Evolutionary conservation across 2,797 vertebrate genomes (phyloP).

Genomic region (Parambassis ranga): DNA sequence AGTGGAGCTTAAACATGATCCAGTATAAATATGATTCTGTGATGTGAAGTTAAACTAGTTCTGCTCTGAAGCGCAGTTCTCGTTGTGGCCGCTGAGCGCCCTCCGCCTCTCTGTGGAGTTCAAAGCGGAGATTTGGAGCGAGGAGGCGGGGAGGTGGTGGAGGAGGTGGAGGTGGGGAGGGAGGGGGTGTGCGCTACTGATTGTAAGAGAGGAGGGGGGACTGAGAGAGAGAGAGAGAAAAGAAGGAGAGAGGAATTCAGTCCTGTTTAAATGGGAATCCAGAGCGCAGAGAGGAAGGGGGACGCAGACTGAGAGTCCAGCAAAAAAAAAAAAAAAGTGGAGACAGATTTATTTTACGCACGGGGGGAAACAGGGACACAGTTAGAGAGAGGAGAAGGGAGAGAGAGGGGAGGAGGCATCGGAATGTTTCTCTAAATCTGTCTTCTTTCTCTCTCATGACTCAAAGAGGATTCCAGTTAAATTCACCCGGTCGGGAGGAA

Average conservation of each 20-base stretch:
- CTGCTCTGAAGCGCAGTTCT: slow-evolving; percentile 44
- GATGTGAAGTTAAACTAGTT: background rate
- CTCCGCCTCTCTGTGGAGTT: slow-evolving; percentile 32
- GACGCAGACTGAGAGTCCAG: slow-evolving; percentile 25
- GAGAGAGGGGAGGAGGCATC: slow-evolving; percentile 1
- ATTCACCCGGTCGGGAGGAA: slow-evolving; percentile 58
- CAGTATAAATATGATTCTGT: too few relatives aligned
- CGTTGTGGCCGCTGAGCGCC: slow-evolving; percentile 49
- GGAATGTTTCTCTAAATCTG: slow-evolving; percentile 11
- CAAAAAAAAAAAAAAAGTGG: slow-evolving; percentile 45
- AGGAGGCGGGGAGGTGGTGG: slow-evolving; percentile 25
- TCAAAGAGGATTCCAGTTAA: slow-evolving; percentile 61
- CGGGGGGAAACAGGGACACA: slow-evolving; percentile 14
- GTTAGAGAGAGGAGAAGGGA: slow-evolving; percentile 7
- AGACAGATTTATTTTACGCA: slow-evolving; percentile 56
- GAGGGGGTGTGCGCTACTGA: slow-evolving; percentile 46
- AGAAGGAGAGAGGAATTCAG: slow-evolving; percentile 48
- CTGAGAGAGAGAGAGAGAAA: slow-evolving; percentile 30
- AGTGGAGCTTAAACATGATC: too few relatives aligned
- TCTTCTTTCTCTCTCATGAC: slow-evolving; percentile 57
- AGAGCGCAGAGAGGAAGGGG: slow-evolving; percentile 53
- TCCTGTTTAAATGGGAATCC: slow-evolving; percentile 65
- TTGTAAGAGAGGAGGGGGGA: slow-evolving; percentile 46
- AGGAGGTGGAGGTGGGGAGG: slow-evolving; percentile 1
- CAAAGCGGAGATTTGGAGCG: slow-evolving; percentile 59